Evolutionary conservation across 2,888 invertebrate species (phyloP).

Genomic region (Escarpia spicata): DNA sequence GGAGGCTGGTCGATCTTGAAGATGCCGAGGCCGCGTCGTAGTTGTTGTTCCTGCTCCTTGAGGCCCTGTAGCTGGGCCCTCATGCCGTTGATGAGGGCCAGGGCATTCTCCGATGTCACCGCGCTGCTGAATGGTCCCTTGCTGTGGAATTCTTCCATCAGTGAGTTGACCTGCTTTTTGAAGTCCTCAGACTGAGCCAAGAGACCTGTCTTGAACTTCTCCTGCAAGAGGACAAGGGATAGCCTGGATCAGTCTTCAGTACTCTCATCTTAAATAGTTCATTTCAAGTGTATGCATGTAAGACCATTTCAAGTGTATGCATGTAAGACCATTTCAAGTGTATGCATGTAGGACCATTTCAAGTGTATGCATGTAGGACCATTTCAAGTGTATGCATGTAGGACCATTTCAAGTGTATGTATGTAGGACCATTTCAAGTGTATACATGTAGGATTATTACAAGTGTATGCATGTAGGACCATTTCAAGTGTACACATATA

Average conservation of each 20-base stretch:
- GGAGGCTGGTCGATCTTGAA: slow-evolving; percentile 82
- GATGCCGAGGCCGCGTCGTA: slow-evolving; percentile 75
- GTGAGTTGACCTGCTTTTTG: slow-evolving; percentile 75
- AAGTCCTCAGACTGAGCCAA: slow-evolving; percentile 78
- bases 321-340: no score
- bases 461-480: no score
- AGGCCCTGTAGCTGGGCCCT: slow-evolving; percentile 65
- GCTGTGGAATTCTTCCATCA: slow-evolving; percentile 77
- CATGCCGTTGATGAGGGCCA: slow-evolving; percentile 56
- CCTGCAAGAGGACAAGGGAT: slow-evolving; percentile 49
- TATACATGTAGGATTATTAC: no score
- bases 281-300: background rate
- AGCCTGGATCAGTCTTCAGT: background rate
- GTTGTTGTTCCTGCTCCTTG: slow-evolving; percentile 74
- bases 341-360: no score
- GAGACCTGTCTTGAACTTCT: slow-evolving; percentile 72
- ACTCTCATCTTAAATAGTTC: background rate
- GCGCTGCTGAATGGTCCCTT: slow-evolving; percentile 67
- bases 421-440: no score
- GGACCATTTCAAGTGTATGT: no score
- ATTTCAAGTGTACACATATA: no score
- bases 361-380: no score
- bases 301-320: no score
- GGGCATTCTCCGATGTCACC: slow-evolving; percentile 58
- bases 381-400: no score